These are phyloP conservation scores for Dasypolia templi DNA, from an alignment of 2,888 invertebrate species.

Conservation along the genomic window DNA sequence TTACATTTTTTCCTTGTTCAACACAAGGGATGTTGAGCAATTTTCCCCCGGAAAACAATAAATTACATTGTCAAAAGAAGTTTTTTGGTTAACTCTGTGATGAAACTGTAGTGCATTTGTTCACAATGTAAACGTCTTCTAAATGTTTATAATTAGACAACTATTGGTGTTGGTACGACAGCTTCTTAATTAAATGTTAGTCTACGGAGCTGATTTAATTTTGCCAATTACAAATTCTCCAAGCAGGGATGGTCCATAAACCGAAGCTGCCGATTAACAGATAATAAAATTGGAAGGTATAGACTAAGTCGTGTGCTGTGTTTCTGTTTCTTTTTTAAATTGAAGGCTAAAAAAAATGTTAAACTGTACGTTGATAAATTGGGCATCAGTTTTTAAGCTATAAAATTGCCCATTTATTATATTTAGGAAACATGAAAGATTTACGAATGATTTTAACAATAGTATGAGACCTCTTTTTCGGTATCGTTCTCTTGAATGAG, in stretches of 20 bases:
- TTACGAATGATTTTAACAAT: not conserved
- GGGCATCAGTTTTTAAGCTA: not conserved
- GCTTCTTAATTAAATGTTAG: slow-evolving; percentile 57
- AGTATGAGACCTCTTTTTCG: not conserved
- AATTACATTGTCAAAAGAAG: slow-evolving; percentile 26
- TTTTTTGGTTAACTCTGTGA: slow-evolving; percentile 18
- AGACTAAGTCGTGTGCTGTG: slow-evolving; percentile 43
- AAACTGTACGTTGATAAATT: slow-evolving; percentile 15
- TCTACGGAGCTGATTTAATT: slow-evolving; percentile 60
- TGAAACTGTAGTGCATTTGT: slow-evolving; percentile 15
- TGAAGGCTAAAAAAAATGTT: too few species aligned
- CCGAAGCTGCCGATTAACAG: slow-evolving; percentile 50
- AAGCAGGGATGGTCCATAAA: slow-evolving; percentile 51
- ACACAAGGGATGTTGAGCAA: too few species aligned
- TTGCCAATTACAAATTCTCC: slow-evolving; percentile 64
- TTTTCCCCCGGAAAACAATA: slow-evolving; percentile 13
- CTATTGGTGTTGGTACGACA: slow-evolving; percentile 32
- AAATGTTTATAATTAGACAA: slow-evolving; percentile 25
- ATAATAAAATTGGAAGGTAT: slow-evolving; percentile 59
- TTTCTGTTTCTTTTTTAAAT: slow-evolving; percentile 39
- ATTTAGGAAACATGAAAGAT: not conserved
- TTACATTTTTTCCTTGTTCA: slow-evolving; percentile 28
- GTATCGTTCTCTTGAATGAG: slow-evolving; percentile 10
- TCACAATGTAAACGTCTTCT: slow-evolving; percentile 4
- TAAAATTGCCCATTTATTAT: not conserved